Conservation (phyloP, 30 jellyfish, hydroid and myxozoan species). For the Clytia hemisphaerica region DNA sequence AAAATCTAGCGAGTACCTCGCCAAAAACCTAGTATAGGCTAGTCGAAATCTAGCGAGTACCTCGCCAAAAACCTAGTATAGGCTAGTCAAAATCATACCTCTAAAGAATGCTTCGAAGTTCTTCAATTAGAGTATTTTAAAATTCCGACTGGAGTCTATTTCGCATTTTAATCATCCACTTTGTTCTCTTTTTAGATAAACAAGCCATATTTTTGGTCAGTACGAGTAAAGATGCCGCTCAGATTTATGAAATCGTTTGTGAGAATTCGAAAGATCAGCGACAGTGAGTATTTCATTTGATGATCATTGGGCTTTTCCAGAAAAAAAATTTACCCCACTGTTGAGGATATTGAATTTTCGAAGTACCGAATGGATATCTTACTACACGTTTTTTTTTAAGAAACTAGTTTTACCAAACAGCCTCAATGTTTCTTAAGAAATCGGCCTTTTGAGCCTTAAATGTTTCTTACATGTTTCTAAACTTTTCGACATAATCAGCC, state of each 20-base stretch:
- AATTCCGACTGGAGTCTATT: background rate
- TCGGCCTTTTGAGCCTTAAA: no score
- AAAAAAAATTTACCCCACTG: no score
- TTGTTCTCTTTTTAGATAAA: slow-evolving; percentile 55
- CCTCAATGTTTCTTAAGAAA: no score
- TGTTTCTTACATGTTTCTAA: no score
- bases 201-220: slow-evolving; percentile 80
- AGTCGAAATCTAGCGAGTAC: no score
- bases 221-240: slow-evolving; percentile 83
- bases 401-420: no score
- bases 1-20: slow-evolving; percentile 33
- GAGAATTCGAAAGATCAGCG: slow-evolving; percentile 36
- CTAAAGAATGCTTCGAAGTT: background rate
- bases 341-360: no score
- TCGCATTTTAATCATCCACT: no score
- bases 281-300: slow-evolving; percentile 30
- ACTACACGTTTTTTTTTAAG: no score
- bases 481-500: no score
- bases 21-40: slow-evolving; percentile 27
- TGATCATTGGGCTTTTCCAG: background rate
- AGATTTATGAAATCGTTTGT: slow-evolving; percentile 81
- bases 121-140: background rate
- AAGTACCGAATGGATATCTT: no score
- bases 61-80: no score
- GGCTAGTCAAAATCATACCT: slow-evolving; percentile 31